Evolutionary conservation across 2,797 vertebrate genomes (phyloP), one percentile per base, ranked within the genome.

Genomic region (Okamejei kenojei): DNA sequence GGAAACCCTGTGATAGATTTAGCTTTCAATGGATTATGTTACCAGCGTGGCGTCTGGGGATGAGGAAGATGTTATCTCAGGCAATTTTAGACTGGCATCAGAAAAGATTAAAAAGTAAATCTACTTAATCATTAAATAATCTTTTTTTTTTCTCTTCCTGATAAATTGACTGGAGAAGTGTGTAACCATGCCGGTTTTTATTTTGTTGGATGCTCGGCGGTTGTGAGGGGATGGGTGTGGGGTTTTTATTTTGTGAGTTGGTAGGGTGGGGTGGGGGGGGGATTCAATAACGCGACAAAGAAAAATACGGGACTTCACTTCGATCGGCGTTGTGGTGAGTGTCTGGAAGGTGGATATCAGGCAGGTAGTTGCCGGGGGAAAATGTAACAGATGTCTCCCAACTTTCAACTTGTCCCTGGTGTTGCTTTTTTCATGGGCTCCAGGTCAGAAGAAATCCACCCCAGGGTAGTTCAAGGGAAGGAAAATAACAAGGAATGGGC

Each of bases 361-460:
- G 96, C 94, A 96, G 94, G 95, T 96, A 94, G 95, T 96, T 94
- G 95, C 95, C 96, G 96, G 95, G 96, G 95, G 45, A 3, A 96
- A 96, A 96, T 97, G 96, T 97, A 97, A 96, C 95, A 96, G 95
- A 96, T 96, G 95, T 97, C 95, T 96, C 94, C 94, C 94, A 94
- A 94, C 94, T 95, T 95, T 96, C 94, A 93, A 93, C 95, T 79
- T 73, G 90, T 93, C 93, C 93, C 94, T 71, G 93, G 95, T 94
- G 94, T 95, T 95, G 93, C 29, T 94, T 93, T 93, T 95, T 94
- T 94, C 95, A 96, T 96, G 95, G 95, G 95, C 97, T 95, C 68
- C 95, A 96, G 98, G 97, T 98, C 97, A 97, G 96, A 96, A 96
- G 96, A 96, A 97, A 97, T 97, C 96, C 96, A 96, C 97, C 97